Percentiles rank a stretch among this genome's conserved stretches.
Evolutionary conservation across 2,888 invertebrate species (phyloP).

Genomic region (Melanostoma mellinum): DNA sequence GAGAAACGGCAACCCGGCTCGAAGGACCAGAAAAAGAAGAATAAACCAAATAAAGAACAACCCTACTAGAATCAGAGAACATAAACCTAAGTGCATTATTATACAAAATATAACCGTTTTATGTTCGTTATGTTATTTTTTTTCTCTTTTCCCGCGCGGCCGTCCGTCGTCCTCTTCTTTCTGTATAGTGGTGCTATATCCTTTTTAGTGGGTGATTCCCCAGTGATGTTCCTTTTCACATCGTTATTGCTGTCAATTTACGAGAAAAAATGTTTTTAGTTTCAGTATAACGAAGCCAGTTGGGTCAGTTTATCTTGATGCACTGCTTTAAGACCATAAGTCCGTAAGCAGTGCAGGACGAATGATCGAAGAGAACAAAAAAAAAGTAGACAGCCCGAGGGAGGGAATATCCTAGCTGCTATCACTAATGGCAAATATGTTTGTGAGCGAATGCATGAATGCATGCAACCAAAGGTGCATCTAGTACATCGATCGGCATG

Average conservation of each 20-base stretch:
- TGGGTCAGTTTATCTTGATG: constrained; percentile 72
- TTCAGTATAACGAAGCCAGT: constrained; percentile 70
- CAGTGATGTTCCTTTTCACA: constrained; percentile 54
- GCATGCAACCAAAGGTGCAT: constrained; percentile 15
- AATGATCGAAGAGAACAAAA: neutral
- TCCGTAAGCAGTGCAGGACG: constrained; percentile 31
- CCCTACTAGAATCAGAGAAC: constrained; percentile 39
- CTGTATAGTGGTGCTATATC: constrained; percentile 6
- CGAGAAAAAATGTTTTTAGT: constrained; percentile 66
- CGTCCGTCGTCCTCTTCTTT: neutral
- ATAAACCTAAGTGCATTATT: constrained; percentile 73
- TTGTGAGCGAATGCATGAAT: constrained; percentile 9
- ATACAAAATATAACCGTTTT: constrained; percentile 70
- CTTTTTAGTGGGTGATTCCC: constrained; percentile 23
- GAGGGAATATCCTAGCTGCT: constrained; percentile 25
- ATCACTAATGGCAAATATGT: constrained; percentile 51
- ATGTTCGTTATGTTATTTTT: constrained; percentile 40
- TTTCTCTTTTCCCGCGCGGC: neutral
- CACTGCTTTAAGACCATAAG: constrained; percentile 65
- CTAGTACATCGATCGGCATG: constrained; percentile 24
- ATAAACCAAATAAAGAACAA: constrained; percentile 24
- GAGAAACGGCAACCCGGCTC: constrained; percentile 12
- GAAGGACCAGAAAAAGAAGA: constrained; percentile 9
- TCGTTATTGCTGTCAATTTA: constrained; percentile 71
- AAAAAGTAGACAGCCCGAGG: constrained; percentile 14